Evolutionary conservation across 2,797 vertebrate genomes (phyloP), one percentile per base, ranked within the genome.

Genomic region (Hirundo rustica): DNA sequence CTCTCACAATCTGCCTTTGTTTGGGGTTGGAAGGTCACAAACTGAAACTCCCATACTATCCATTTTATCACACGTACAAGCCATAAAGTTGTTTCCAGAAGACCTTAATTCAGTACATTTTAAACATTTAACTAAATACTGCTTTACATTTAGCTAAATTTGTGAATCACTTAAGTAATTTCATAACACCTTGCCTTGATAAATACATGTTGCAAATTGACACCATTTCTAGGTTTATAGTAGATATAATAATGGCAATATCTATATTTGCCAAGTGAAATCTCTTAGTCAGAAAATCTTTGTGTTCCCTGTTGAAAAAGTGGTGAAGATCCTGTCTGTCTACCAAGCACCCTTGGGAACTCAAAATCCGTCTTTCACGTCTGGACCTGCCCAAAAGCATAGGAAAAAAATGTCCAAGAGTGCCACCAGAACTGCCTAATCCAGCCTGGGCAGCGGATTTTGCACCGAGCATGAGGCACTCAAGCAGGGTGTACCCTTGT

Each of bases 221-320:
- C 8, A 50, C 26, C 10, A 71, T 82, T 71, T 76, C 71, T 95
- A 60, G 80, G 14, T 40, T 89, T 64, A 42, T 78, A 90, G 48
- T 64, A 85, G 68, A 86, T 74, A 88, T 73, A 62, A 77, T 76
- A 96, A 95, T 67, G 70, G 87, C 47, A 90, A 71, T 50, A 93
- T 62, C 94, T 91, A 70, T 23, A 67, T 94, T 75, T 94, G 85
- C 94, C 65, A 94, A 85, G 71, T 83, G 73, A 96, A 82, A 80
- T 86, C 32, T 76, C 74, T 91, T 50, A 76, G 30, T 61, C 70
- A 94, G 48, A 50, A 94, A 87, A 47, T 85, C 22, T 72, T 51
- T 34, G 7, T 88, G 79, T 55, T 93, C 60, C 48, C 48, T 85
- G 16, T 75, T 87, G 86, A 61, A 96, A 95, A 16, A 86, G 48